Conservation (phyloP, 2,888 invertebrate genomes). For the Pasiphila rectangulata region DNA sequence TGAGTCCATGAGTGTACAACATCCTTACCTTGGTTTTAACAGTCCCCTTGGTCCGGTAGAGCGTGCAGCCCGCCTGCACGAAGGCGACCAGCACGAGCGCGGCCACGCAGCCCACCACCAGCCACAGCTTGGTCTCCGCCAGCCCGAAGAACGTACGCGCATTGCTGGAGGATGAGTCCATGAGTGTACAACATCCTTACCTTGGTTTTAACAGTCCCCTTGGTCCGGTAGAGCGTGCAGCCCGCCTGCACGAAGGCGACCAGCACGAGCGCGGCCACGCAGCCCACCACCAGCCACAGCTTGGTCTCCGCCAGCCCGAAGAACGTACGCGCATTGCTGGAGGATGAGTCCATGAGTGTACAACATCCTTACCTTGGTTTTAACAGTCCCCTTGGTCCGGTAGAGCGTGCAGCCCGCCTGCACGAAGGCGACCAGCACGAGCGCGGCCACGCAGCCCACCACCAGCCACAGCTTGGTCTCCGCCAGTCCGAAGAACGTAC, state of each 20-base stretch:
- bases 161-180: constrained; percentile 56
- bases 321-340: constrained; percentile 67
- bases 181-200: constrained; percentile 78
- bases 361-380: constrained; percentile 81
- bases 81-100: constrained; percentile 89
- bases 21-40: constrained; percentile 81
- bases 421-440: constrained; percentile 88
- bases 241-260: constrained; percentile 91
- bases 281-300: constrained; percentile 90
- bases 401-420: constrained; percentile 93
- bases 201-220: constrained; percentile 71
- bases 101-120: constrained; percentile 90
- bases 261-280: constrained; percentile 88
- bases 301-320: constrained; percentile 86
- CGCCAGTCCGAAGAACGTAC: constrained; percentile 83
- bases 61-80: constrained; percentile 91
- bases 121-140: constrained; percentile 88
- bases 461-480: constrained; percentile 90
- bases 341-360: constrained; percentile 61
- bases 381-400: constrained; percentile 56
- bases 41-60: constrained; percentile 79
- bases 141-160: constrained; percentile 81
- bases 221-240: constrained; percentile 87
- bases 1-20: constrained; percentile 58
- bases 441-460: constrained; percentile 88